Percentiles rank a stretch among this genome's conserved stretches.
Evolutionary conservation across 2,888 invertebrate species (phyloP).

Genomic region (Craniophora ligustri): DNA sequence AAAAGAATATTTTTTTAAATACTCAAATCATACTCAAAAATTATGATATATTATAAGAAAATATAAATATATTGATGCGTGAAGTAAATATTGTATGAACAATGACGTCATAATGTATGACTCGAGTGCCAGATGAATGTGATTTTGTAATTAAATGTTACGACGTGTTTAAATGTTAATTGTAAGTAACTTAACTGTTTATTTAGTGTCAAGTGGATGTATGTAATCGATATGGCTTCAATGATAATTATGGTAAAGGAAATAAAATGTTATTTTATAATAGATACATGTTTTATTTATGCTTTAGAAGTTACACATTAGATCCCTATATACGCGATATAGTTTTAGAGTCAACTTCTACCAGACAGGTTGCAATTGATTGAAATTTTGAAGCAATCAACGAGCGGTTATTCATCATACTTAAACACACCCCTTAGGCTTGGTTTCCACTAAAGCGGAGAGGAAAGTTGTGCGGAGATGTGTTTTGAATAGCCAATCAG

Average conservation of each 20-base stretch:
- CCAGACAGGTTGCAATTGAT: no score
- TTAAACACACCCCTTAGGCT: no score
- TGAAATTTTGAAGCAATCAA: no score
- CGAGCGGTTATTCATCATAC: no score
- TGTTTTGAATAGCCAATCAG: no score
- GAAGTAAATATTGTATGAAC: conserved; percentile 49
- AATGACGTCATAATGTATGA: conserved; percentile 61
- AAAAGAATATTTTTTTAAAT: conserved; percentile 46
- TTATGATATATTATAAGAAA: conserved; percentile 19
- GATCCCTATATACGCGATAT: no score
- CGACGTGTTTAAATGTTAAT: conserved; percentile 68
- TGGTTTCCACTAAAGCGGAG: no score
- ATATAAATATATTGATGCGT: conserved; percentile 31
- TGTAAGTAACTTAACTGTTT: conserved; percentile 71
- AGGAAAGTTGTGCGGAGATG: no score
- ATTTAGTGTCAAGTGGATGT: conserved; percentile 74
- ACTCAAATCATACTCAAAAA: conserved; percentile 12
- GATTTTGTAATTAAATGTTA: conserved; percentile 79
- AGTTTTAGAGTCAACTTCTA: no score
- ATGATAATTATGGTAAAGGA: conserved; percentile 75
- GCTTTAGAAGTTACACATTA: no score
- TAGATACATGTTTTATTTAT: conserved; percentile 60
- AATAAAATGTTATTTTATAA: conserved; percentile 86
- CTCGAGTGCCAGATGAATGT: conserved; percentile 85
- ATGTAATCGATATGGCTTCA: conserved; percentile 81